phyloP scores from a whole-genome alignment of 1,140 invertebrate species.

The Cotesia glomerata region DNA sequence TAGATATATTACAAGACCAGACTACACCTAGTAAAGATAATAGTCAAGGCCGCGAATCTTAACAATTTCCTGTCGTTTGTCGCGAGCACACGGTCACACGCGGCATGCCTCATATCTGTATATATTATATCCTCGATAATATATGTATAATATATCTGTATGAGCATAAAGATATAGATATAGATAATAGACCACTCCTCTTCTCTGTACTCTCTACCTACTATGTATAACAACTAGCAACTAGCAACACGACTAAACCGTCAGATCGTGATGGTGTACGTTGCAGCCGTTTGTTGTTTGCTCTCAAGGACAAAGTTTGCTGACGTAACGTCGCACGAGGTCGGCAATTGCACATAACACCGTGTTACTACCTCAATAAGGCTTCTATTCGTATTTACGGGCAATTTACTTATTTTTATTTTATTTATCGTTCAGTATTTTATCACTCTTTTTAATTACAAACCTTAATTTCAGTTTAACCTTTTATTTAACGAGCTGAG shows the following conservation, averaged over 20 bases:
- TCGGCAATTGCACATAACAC: slow-evolving; percentile 9
- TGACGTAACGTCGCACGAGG: slow-evolving; percentile 17
- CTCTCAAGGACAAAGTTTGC: slow-evolving; percentile 20
- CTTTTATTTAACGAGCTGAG: too few species aligned
- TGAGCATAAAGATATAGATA: too few species aligned
- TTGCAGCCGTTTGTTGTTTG: background rate
- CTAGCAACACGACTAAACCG: too few species aligned
- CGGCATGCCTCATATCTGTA: background rate
- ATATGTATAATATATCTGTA: too few species aligned
- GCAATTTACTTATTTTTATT: background rate
- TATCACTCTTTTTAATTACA: background rate
- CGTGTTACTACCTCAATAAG: background rate
- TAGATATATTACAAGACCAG: too few species aligned
- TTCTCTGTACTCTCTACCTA: background rate
- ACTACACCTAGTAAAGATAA: slow-evolving; percentile 3
- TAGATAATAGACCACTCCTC: background rate
- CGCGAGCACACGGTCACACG: slow-evolving; percentile 16
- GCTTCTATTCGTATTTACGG: background rate
- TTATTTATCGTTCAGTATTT: background rate
- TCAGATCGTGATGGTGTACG: background rate
- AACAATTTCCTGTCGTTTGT: slow-evolving; percentile 32
- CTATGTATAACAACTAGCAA: too few species aligned
- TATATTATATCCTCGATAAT: too few species aligned
- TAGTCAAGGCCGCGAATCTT: slow-evolving; percentile 29
- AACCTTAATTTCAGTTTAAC: too few species aligned